A percentile compares a stretch with the other conserved stretches of the same genome.
Conservation (phyloP, 2,113 vertebrate genomes). For the Oreochromis tanganicae region DNA sequence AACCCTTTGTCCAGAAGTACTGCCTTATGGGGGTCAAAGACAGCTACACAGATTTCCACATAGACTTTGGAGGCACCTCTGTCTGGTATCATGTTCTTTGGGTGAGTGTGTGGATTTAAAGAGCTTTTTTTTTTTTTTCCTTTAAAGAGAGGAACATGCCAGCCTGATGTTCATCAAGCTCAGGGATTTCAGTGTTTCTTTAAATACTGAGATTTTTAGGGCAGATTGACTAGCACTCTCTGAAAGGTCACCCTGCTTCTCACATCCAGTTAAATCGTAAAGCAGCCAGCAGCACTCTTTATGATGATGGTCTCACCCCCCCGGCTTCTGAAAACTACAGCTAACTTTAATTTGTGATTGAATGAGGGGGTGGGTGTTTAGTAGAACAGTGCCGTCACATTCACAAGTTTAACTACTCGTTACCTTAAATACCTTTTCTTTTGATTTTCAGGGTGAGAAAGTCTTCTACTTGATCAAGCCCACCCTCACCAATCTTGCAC, state of each 20-base stretch:
- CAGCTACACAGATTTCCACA: constrained; percentile 99
- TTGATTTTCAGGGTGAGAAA: constrained; percentile 85
- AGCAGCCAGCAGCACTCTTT: not conserved
- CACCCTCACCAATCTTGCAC: constrained; percentile 89
- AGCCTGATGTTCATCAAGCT: not conserved
- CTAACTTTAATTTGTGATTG: not conserved
- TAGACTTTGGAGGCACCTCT: constrained; percentile 97
- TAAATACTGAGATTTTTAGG: not conserved
- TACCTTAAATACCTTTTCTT: not conserved
- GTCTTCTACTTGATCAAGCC: constrained; percentile 98
- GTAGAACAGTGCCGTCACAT: not conserved
- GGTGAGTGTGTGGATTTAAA: constrained; percentile 68
- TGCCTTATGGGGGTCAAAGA: constrained; percentile 97
- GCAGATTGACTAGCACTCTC: not conserved
- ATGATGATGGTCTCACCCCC: not conserved
- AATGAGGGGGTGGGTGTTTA: not conserved
- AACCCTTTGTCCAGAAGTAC: constrained; percentile 99
- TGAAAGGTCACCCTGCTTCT: not conserved
- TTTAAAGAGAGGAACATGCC: not conserved
- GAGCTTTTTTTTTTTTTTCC: not conserved
- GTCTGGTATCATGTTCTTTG: constrained; percentile 99
- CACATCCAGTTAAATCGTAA: not conserved
- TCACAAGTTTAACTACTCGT: not conserved
- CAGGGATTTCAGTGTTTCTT: not conserved
- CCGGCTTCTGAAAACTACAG: not conserved